A percentile compares a stretch with the other conserved stretches of the same genome.
Conservation (phyloP, 2,113 vertebrate species). For the Leptocoma aspasia region DNA sequence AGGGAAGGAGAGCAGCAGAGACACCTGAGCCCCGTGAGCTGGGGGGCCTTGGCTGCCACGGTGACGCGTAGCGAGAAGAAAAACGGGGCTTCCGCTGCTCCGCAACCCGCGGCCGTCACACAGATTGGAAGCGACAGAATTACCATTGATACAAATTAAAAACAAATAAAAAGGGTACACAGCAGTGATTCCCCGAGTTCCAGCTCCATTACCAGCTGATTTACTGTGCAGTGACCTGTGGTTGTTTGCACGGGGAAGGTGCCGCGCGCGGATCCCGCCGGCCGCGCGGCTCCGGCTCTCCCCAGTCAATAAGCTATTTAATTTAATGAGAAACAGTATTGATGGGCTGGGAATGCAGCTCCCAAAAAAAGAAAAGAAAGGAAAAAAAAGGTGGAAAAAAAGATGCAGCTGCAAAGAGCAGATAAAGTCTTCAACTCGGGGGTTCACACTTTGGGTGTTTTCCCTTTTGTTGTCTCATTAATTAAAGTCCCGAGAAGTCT, state of each 20-base stretch:
- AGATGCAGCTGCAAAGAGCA: conserved; percentile 84
- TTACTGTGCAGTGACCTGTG: conserved; percentile 85
- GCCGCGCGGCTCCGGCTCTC: conserved; percentile 75
- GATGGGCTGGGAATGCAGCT: conserved; percentile 80
- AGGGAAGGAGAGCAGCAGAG: background rate
- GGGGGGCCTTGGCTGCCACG: background rate
- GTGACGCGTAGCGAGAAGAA: conserved; percentile 10
- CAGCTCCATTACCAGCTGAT: conserved; percentile 87
- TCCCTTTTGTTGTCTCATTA: conserved; percentile 58
- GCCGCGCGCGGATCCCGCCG: conserved; percentile 71
- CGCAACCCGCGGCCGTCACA: conserved; percentile 49
- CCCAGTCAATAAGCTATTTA: conserved; percentile 97
- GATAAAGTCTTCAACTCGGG: conserved; percentile 85
- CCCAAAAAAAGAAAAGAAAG: background rate
- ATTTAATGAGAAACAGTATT: conserved; percentile 93
- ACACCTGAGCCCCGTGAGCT: background rate
- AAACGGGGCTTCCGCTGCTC: conserved; percentile 49
- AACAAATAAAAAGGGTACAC: conserved; percentile 86
- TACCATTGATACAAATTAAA: conserved; percentile 91
- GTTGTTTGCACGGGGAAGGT: conserved; percentile 72
- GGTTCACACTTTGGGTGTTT: conserved; percentile 58
- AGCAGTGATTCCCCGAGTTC: conserved; percentile 76
- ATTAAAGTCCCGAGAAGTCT: conserved; percentile 15
- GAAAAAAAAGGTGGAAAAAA: background rate
- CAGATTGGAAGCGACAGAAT: conserved; percentile 79